phyloP scores from a whole-genome alignment of 1,140 invertebrate genomes.

The Lithobius niger region DNA sequence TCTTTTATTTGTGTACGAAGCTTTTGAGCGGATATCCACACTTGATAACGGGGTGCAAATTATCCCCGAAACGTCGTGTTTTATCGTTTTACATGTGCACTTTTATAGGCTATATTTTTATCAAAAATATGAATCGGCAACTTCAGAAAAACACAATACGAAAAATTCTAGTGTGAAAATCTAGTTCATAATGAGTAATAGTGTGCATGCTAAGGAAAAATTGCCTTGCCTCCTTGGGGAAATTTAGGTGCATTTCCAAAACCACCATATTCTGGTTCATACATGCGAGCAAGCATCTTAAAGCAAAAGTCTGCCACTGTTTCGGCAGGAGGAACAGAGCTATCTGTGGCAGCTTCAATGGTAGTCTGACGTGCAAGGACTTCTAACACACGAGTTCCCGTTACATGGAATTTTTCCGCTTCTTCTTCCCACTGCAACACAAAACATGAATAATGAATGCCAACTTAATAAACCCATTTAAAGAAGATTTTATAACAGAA shows the following conservation, averaged over 20 bases:
- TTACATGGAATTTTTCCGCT: constrained; percentile 20
- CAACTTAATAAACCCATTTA: constrained; percentile 7
- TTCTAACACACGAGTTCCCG: constrained; percentile 25
- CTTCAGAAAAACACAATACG: background rate
- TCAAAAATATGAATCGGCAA: background rate
- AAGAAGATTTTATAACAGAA: background rate
- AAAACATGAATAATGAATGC: constrained; percentile 21
- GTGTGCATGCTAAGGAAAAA: constrained; percentile 8
- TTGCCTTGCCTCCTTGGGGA: constrained; percentile 54
- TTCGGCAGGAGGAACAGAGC: no score
- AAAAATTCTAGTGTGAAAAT: background rate
- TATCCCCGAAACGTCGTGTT: no score
- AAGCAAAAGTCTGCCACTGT: no score
- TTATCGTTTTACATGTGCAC: no score
- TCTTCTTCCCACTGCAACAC: constrained; percentile 57
- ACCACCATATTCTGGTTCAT: constrained; percentile 42
- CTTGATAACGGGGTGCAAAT: no score
- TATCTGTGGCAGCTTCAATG: no score
- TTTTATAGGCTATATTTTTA: no score
- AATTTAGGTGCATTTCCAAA: constrained; percentile 83
- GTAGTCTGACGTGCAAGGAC: constrained; percentile 7
- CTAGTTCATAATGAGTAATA: no score
- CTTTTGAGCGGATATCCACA: no score
- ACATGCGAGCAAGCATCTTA: constrained; percentile 20
- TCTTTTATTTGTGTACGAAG: no score